A percentile compares a stretch with the other conserved stretches of the same genome.
phyloP scores from a whole-genome alignment of 2,797 vertebrate genomes.

The Coregonus sp. region DNA sequence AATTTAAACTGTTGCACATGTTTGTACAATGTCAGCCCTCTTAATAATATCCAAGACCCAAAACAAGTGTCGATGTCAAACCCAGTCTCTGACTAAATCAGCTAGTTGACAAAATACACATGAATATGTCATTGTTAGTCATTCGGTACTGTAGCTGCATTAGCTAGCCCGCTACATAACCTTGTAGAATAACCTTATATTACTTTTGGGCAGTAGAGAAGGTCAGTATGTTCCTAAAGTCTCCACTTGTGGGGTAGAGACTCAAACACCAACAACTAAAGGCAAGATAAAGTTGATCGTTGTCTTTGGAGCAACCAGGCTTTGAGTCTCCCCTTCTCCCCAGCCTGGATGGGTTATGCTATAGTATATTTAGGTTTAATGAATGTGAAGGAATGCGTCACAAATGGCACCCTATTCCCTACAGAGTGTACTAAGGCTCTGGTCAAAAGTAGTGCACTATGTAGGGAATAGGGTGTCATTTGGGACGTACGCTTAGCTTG shows the following conservation, averaged over 20 bases:
- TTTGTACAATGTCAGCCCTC: background rate
- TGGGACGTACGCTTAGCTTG: background rate
- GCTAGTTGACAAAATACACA: background rate
- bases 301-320: background rate
- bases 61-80: background rate
- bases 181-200: background rate
- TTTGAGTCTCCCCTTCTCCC: background rate
- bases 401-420: background rate
- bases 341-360: background rate
- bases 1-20: slow-evolving; percentile 14
- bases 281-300: background rate
- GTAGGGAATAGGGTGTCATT: background rate
- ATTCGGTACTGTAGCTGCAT: background rate
- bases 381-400: background rate
- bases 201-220: background rate
- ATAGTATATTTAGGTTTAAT: background rate
- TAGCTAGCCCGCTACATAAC: background rate
- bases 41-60: background rate
- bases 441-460: background rate
- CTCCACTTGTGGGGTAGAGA: background rate
- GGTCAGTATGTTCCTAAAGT: background rate
- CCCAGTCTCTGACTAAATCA: background rate
- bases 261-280: background rate
- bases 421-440: background rate
- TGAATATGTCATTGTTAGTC: background rate